phyloP scores from a whole-genome alignment of 2,113 vertebrate genomes.

The Eubucco bourcierii region DNA sequence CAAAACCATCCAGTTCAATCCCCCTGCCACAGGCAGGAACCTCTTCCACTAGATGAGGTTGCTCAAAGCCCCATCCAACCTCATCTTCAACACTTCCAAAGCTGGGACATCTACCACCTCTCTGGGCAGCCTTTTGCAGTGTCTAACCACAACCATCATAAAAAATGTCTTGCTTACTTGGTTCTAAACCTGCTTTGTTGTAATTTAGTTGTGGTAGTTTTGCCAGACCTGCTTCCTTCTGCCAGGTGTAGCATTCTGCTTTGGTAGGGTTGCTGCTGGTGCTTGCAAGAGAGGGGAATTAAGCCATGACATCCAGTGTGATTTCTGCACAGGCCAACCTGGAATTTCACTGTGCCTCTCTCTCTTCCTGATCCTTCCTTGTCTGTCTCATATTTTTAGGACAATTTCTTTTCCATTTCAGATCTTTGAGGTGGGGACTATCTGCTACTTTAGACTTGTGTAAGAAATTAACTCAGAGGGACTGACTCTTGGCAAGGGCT shows the following conservation, averaged over 20 bases:
- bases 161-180: not conserved
- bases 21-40: not conserved
- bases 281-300: not conserved
- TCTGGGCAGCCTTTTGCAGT: not conserved
- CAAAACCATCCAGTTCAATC: not conserved
- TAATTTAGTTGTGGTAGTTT: not conserved
- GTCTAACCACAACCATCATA: rapidly evolving
- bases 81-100: not conserved
- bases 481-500: not conserved
- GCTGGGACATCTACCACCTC: not conserved
- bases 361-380: not conserved
- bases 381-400: not conserved
- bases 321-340: not conserved
- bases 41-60: not conserved
- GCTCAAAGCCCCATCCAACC: not conserved
- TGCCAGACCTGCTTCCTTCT: not conserved
- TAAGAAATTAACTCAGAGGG: conserved; percentile 14
- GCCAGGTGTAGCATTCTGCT: not conserved
- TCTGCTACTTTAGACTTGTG: not conserved
- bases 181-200: not conserved
- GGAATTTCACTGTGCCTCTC: not conserved
- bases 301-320: not conserved
- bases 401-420: not conserved
- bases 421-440: not conserved
- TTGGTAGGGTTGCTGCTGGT: not conserved